Evolutionary conservation across 2,113 vertebrate genomes (phyloP).

Genomic region (Elachura formosa): DNA sequence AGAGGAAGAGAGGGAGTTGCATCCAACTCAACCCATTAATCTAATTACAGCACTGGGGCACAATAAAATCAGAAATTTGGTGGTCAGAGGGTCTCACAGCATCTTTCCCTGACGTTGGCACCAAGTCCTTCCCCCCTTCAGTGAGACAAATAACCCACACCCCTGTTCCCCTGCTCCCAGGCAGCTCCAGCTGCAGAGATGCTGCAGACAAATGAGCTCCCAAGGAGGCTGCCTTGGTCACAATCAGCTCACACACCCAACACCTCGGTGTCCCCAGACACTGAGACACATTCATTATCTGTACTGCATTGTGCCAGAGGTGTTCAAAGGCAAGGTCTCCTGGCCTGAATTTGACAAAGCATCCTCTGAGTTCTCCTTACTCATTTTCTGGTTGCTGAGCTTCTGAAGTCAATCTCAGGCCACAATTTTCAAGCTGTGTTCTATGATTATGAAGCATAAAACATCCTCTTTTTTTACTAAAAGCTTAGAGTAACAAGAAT

Average conservation of each 20-base stretch:
- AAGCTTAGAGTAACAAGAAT: constrained; percentile 7
- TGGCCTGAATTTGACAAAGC: background rate
- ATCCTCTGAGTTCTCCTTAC: background rate
- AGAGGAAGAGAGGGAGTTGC: background rate
- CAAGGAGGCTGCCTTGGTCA: background rate
- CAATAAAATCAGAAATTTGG: background rate
- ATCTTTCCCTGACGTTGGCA: background rate
- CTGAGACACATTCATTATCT: background rate
- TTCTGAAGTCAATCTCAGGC: background rate
- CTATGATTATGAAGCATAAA: background rate
- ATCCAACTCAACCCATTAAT: background rate
- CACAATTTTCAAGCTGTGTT: background rate
- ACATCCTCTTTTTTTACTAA: background rate
- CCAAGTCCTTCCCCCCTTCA: background rate
- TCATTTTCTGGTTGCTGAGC: background rate
- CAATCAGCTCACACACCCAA: background rate
- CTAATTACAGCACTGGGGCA: rapidly evolving
- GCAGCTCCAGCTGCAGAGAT: background rate
- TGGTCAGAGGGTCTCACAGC: background rate
- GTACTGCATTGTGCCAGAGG: background rate
- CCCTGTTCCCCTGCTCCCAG: background rate
- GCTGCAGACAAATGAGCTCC: background rate
- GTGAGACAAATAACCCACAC: background rate
- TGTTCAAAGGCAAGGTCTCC: background rate
- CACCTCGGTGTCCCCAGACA: background rate